Conservation (phyloP, 2,797 vertebrate genomes). For the Catamblyrhynchus diadema region DNA sequence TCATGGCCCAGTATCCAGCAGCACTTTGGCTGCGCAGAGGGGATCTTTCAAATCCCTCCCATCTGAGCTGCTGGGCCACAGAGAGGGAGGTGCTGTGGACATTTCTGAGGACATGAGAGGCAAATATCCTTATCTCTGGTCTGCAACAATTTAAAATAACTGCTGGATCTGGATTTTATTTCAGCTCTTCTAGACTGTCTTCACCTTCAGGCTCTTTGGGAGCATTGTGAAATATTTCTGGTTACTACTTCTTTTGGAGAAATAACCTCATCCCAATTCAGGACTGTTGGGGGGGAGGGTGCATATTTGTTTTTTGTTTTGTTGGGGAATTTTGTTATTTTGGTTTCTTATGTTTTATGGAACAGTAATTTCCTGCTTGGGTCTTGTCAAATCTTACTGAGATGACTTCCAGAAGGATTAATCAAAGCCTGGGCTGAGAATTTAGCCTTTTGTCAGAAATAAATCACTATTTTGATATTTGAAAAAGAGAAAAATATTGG, state of each 20-base stretch:
- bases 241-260: neutral
- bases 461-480: neutral
- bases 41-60: neutral
- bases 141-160: neutral
- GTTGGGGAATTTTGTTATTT: neutral
- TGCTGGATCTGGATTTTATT: neutral
- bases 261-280: neutral
- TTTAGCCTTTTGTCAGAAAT: neutral
- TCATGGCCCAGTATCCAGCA: neutral
- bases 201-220: neutral
- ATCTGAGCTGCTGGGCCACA: neutral
- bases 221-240: neutral
- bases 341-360: neutral
- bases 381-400: neutral
- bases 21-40: neutral
- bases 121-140: neutral
- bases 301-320: neutral
- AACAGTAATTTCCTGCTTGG: neutral
- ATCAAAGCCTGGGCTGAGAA: neutral
- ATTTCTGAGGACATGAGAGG: neutral
- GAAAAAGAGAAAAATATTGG: neutral
- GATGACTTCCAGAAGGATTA: neutral
- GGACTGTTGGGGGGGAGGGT: neutral
- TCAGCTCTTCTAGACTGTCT: neutral
- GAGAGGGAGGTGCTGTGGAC: neutral